Base-by-base conservation (phyloP, 2,888 invertebrate species). In the Blomia tropicalis region DNA sequence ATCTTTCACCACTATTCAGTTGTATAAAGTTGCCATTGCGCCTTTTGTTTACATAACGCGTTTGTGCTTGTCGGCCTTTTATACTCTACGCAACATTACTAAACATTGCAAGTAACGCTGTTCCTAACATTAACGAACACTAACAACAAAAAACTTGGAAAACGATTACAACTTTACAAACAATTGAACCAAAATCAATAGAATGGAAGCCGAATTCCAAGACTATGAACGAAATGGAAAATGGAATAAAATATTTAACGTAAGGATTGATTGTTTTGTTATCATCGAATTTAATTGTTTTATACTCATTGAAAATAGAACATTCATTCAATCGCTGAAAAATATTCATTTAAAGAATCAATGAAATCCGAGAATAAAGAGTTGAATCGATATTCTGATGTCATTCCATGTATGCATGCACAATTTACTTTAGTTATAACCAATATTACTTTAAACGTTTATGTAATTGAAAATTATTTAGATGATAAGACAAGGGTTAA, bases 351-450 rank as follows among this genome's bases (percentile, higher is more conserved):
- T 60, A 71, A 73, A 63, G 87, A 86, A 73, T 85, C 88, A 5
- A 81, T 81, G 71, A 84, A 83, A 71, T 79, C 82, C 4, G 80
- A 83, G 71, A 89, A 89, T 73, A 83, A 84, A 73, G 79, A 79
- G 64, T 76, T 91, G 68, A 93, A 95, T 76, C 81, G 95, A 70
- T 95, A 95, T 75, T 79, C 90, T 71, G 93, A 95, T 80, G 93
- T 95, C 7, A 88, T 85, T 74, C 93, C 95, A 1, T 95, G 75
- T 75, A 70, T 71, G 75, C 71, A 53, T 43, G 43, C 19, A 22
- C 11, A 36, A 19, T 14, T 58, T 47, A 60, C 22, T 47, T 41
- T 22, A 43, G 43, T 59, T 32, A 44, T 43, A 61, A 64, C 59
- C 32, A 41, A 43, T 14, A 47, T 5, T 7, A 27, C 41, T 7